phyloP scores from a whole-genome alignment of 2,113 vertebrate genomes.

The chimpanzee (Pan troglodytes) region NHGRI_mPanTro3-v2.1_pri NC_072401.2:30131001-30131500 shows the following conservation, averaged over 20 bases:
- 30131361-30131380: neutral
- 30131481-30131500: neutral
- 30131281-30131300: neutral
- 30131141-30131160: neutral
- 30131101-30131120: neutral
- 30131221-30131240: neutral
- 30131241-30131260: neutral
- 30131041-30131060: neutral
- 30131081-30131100: neutral
- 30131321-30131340: neutral
- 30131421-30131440: neutral
- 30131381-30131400: neutral
- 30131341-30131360: neutral
- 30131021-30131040: neutral
- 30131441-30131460: neutral
- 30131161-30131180: neutral
- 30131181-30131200: neutral
- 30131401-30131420: neutral
- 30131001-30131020: too few species aligned
- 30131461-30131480: neutral
- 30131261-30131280: neutral
- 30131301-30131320: neutral
- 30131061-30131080: neutral
- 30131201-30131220: neutral
- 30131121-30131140: neutral